phyloP scores from a whole-genome alignment of 1,140 invertebrate genomes.

The Bombus superbus region DNA sequence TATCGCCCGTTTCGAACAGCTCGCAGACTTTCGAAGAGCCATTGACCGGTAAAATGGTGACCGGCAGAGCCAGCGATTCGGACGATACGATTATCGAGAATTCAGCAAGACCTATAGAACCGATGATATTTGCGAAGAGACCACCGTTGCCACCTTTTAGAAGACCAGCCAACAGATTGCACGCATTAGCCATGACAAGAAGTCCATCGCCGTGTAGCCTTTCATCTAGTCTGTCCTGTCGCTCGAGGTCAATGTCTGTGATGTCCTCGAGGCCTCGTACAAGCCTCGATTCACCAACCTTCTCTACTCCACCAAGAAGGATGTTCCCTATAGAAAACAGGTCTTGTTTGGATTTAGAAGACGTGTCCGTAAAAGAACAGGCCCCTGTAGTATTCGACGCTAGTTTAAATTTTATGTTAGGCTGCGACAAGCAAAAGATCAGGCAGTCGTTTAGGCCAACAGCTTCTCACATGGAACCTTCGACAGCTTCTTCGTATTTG shows the following conservation, averaged over 20 bases:
- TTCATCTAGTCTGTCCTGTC: slow-evolving; percentile 40
- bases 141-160: slow-evolving; percentile 57
- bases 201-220: slow-evolving; percentile 64
- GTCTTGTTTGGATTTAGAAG: slow-evolving; percentile 77
- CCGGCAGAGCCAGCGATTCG: background rate
- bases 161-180: slow-evolving; percentile 25
- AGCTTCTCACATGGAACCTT: slow-evolving; percentile 88
- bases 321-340: slow-evolving; percentile 85
- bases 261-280: slow-evolving; percentile 28
- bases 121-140: slow-evolving; percentile 25
- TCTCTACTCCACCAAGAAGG: slow-evolving; percentile 83
- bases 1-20: background rate
- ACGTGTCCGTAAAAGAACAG: slow-evolving; percentile 86
- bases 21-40: slow-evolving; percentile 13
- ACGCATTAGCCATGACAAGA: background rate
- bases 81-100: background rate
- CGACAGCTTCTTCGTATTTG: slow-evolving; percentile 89
- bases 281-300: slow-evolving; percentile 72
- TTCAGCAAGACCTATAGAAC: background rate
- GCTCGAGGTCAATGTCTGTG: slow-evolving; percentile 44
- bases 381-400: slow-evolving; percentile 91
- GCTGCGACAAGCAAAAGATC: slow-evolving; percentile 87
- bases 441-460: slow-evolving; percentile 87
- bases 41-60: background rate
- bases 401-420: slow-evolving; percentile 90